Conservation (phyloP, 1,140 invertebrate species). For the Cepaea nemoralis region DNA sequence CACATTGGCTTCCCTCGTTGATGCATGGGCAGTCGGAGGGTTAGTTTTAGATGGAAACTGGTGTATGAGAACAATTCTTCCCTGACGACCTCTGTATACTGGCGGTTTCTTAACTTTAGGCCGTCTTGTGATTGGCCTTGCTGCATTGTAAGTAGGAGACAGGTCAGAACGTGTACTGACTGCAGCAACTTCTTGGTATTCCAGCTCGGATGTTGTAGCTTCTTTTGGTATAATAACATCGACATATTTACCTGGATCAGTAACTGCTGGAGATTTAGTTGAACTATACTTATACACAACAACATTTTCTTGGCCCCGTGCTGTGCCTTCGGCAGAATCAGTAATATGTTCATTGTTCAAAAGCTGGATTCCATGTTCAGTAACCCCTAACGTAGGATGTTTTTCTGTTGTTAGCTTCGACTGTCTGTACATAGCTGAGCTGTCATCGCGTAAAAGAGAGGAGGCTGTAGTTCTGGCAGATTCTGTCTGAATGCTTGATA, state of each 20-base stretch:
- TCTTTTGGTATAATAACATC: background rate
- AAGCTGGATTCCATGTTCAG: background rate
- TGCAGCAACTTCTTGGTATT: background rate
- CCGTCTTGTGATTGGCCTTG: background rate
- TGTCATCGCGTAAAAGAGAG: background rate
- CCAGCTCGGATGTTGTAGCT: background rate
- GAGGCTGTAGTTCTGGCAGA: background rate
- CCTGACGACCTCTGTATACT: slow-evolving; percentile 7
- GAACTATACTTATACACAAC: background rate
- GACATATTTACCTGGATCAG: background rate
- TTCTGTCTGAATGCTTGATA: background rate
- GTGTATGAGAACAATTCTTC: background rate
- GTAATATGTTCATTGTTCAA: background rate
- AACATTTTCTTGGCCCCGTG: background rate
- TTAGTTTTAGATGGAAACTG: too few relatives aligned
- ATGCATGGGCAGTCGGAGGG: too few relatives aligned
- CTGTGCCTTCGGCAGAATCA: background rate
- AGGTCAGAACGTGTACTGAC: background rate
- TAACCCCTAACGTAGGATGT: background rate
- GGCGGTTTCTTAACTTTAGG: background rate
- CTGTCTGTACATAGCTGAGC: background rate
- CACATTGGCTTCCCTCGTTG: too few relatives aligned
- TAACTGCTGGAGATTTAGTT: background rate
- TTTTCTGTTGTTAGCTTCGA: background rate
- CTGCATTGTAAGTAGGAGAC: background rate